Percentiles rank a stretch among this genome's conserved stretches.
These are phyloP conservation scores for Sanderia malayensis DNA, from an alignment of 30 jellyfish, hydroid and myxozoan species.

Conservation along the genomic window DNA sequence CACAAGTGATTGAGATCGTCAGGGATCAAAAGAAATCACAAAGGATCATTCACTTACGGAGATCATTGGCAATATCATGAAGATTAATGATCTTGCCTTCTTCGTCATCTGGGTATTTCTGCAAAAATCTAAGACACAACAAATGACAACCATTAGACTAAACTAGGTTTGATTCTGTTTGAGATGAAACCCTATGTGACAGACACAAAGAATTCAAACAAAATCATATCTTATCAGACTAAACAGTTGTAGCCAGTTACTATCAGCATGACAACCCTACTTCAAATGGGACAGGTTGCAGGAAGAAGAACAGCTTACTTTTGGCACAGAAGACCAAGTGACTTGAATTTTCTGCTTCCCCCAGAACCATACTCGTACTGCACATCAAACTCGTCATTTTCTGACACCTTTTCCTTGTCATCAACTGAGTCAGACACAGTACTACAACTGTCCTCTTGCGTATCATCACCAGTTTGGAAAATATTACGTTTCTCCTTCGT, in stretches of 20 bases:
- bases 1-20: neutral
- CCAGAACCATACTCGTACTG: neutral
- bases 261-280: no score
- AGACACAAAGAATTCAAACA: no score
- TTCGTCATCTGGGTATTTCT: constrained; percentile 62
- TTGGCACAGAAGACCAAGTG: constrained; percentile 74
- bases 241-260: no score
- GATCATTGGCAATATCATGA: constrained; percentile 75
- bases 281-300: no score
- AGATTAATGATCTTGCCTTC: constrained; percentile 65
- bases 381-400: constrained; percentile 3
- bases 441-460: constrained; percentile 53
- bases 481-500: constrained; percentile 42
- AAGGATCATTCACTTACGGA: constrained; percentile 41
- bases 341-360: constrained; percentile 69
- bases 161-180: no score
- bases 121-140: constrained; percentile 63
- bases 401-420: constrained; percentile 23
- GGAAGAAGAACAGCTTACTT: constrained; percentile 62
- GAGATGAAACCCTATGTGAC: no score
- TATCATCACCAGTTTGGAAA: constrained; percentile 29
- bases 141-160: no score
- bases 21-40: neutral
- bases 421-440: constrained; percentile 48
- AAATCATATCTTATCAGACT: no score